Conservation (phyloP, 2,888 invertebrate genomes). For the Drosophila formosana region DNA sequence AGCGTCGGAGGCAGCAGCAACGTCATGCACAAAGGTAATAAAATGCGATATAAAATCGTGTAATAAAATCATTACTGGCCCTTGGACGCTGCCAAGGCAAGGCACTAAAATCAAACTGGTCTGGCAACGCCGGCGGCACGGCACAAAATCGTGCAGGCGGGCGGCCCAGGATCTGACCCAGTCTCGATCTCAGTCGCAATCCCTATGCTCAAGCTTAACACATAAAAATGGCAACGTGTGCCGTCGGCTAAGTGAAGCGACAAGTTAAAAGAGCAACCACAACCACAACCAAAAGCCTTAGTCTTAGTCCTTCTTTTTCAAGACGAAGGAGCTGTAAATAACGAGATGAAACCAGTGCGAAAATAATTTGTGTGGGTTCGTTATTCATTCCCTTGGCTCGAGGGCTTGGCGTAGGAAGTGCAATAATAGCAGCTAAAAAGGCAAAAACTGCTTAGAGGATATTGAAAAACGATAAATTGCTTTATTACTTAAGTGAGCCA, state of each 20-base stretch:
- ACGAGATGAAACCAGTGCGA: slow-evolving; percentile 64
- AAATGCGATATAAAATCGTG: slow-evolving; percentile 78
- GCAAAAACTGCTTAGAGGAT: slow-evolving; percentile 72
- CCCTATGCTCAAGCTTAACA: slow-evolving; percentile 37
- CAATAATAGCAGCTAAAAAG: slow-evolving; percentile 53
- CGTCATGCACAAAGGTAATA: slow-evolving; percentile 78
- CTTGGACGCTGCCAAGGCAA: slow-evolving; percentile 24
- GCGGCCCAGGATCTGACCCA: slow-evolving; percentile 44
- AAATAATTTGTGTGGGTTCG: slow-evolving; percentile 74
- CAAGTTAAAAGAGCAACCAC: slow-evolving; percentile 54
- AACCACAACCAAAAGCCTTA: slow-evolving; percentile 18
- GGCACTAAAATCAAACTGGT: slow-evolving; percentile 69
- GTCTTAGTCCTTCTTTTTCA: slow-evolving; percentile 5
- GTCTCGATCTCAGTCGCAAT: slow-evolving; percentile 28
- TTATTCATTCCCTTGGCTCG: slow-evolving; percentile 46
- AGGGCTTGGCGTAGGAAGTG: slow-evolving; percentile 46
- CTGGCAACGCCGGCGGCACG: slow-evolving; percentile 54
- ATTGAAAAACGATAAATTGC: slow-evolving; percentile 78
- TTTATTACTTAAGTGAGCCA: slow-evolving; percentile 75
- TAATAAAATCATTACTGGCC: slow-evolving; percentile 78
- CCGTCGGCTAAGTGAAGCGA: slow-evolving; percentile 65
- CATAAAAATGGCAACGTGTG: slow-evolving; percentile 78
- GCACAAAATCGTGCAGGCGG: slow-evolving; percentile 53
- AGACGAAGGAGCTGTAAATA: slow-evolving; percentile 47
- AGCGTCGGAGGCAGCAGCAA: slow-evolving; percentile 22